phyloP scores from a whole-genome alignment of 1,140 invertebrate species.

The Magallana ariakensis region DNA sequence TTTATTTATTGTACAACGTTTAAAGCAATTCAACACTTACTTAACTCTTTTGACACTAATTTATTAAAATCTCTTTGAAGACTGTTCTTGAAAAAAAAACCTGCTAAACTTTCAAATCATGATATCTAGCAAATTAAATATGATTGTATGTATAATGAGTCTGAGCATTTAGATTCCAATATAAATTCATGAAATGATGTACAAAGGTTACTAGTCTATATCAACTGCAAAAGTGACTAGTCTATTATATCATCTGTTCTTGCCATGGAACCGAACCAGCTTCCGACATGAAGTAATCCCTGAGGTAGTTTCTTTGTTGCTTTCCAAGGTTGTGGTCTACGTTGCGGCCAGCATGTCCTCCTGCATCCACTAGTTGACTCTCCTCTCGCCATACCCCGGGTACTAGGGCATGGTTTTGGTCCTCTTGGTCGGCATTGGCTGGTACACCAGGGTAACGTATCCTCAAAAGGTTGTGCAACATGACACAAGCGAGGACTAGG shows the following conservation, averaged over 20 bases:
- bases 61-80: too few species aligned
- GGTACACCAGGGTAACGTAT: not conserved
- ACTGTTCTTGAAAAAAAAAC: too few species aligned
- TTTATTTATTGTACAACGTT: too few species aligned
- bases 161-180: too few species aligned
- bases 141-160: too few species aligned
- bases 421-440: constrained; percentile 13
- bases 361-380: constrained; percentile 6
- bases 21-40: too few species aligned
- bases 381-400: not conserved
- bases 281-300: constrained; percentile 28
- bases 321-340: not conserved
- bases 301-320: constrained; percentile 33
- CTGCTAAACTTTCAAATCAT: too few species aligned
- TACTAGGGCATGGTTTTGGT: not conserved
- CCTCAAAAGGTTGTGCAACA: constrained; percentile 31
- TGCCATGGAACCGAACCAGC: constrained; percentile 29
- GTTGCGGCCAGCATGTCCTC: not conserved
- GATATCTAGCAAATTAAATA: too few species aligned
- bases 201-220: too few species aligned
- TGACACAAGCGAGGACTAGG: not conserved
- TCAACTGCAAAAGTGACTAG: too few species aligned
- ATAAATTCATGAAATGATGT: too few species aligned
- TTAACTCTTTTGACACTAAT: too few species aligned
- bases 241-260: constrained; percentile 3